Conservation (phyloP, 2,797 vertebrate species). For the Aldrovandia affinis region DNA sequence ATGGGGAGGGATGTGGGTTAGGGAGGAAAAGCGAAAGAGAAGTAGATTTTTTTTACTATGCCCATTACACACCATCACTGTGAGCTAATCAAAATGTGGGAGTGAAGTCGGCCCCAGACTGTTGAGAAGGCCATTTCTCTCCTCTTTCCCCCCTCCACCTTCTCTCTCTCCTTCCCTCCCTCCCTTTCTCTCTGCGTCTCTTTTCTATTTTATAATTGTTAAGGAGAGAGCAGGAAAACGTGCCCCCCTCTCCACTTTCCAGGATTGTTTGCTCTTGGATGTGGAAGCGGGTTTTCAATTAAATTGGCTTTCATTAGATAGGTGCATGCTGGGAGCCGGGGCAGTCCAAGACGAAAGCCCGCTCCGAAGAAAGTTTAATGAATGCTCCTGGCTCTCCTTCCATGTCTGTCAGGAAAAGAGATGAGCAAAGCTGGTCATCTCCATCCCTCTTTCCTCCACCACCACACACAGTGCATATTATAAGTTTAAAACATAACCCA, state of each 20-base stretch:
- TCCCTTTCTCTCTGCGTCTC: background rate
- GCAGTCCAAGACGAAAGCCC: background rate
- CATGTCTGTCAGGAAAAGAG: background rate
- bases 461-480: background rate
- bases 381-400: background rate
- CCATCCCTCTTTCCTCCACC: background rate
- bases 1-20: background rate
- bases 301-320: constrained; percentile 22
- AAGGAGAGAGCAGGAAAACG: constrained; percentile 18
- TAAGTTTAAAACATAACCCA: background rate
- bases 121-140: constrained; percentile 12
- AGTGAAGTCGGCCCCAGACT: constrained; percentile 10
- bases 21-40: background rate
- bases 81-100: constrained; percentile 16
- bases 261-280: constrained; percentile 14
- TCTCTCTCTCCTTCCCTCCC: background rate
- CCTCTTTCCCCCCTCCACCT: background rate
- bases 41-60: background rate
- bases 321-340: constrained; percentile 25
- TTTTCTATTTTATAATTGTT: background rate
- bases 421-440: background rate
- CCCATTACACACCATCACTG: background rate
- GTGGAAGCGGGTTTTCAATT: constrained; percentile 21
- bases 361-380: background rate
- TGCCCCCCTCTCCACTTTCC: background rate